phyloP scores from a whole-genome alignment of 2,888 invertebrate genomes.

The Conchocele bisecta region DNA sequence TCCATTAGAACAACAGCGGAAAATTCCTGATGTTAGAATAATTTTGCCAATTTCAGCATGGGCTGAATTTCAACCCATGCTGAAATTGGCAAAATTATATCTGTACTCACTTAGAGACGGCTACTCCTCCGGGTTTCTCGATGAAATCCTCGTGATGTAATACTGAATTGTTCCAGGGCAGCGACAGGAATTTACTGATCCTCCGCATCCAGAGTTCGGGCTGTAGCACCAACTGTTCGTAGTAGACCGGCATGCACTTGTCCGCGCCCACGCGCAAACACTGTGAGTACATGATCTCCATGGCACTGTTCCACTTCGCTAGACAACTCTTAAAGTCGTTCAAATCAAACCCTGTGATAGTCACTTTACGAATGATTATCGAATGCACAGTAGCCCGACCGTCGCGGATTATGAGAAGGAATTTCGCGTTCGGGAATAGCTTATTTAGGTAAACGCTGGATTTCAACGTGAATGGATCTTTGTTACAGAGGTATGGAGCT shows the following conservation, averaged over 20 bases:
- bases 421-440: conserved; percentile 98
- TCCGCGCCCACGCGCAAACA: conserved; percentile 77
- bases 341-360: conserved; percentile 97
- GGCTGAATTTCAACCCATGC: too few relatives aligned
- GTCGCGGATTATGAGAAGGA: conserved; percentile 98
- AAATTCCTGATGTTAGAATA: too few relatives aligned
- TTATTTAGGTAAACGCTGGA: conserved; percentile 97
- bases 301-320: conserved; percentile 98
- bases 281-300: conserved; percentile 91
- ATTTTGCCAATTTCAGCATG: too few relatives aligned
- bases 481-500: conserved; percentile 97
- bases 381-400: conserved; percentile 99
- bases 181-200: conserved; percentile 93
- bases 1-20: too few relatives aligned
- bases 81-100: too few relatives aligned
- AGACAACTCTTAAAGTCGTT: conserved; percentile 95
- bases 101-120: conserved; percentile 92
- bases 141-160: conserved; percentile 99
- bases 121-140: conserved; percentile 96
- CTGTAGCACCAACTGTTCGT: conserved; percentile 98
- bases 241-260: conserved; percentile 94
- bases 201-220: conserved; percentile 94
- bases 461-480: conserved; percentile 98
- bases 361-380: conserved; percentile 96
- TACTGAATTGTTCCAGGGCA: conserved; percentile 97